phyloP scores from a whole-genome alignment of 2,888 invertebrate genomes.

The Drosophila rellima region DNA sequence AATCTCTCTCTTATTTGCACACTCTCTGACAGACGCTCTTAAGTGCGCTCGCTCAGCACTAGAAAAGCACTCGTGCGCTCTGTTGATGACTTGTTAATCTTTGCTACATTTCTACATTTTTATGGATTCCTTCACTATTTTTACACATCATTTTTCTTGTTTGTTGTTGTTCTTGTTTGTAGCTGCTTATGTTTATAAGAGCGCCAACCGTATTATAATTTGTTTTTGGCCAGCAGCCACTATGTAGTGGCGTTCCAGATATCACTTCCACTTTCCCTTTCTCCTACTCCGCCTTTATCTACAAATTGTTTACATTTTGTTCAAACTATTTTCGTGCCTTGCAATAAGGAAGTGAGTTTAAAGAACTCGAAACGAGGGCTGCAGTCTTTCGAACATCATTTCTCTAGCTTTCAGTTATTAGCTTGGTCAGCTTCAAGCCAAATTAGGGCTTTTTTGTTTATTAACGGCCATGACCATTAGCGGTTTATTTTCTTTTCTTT shows the following conservation, averaged over 20 bases:
- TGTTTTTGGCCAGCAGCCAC: constrained; percentile 46
- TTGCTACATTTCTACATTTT: constrained; percentile 68
- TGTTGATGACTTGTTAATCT: constrained; percentile 59
- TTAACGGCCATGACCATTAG: constrained; percentile 76
- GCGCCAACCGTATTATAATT: constrained; percentile 49
- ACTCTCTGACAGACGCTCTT: constrained; percentile 17
- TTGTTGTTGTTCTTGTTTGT: constrained; percentile 33
- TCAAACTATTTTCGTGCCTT: constrained; percentile 48
- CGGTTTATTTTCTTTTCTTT: constrained; percentile 57
- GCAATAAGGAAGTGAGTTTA: constrained; percentile 46
- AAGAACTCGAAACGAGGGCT: constrained; percentile 13
- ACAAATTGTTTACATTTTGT: constrained; percentile 46
- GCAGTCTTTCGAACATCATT: constrained; percentile 23
- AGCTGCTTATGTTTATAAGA: constrained; percentile 56
- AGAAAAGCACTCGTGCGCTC: constrained; percentile 24
- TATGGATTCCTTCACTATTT: constrained; percentile 79
- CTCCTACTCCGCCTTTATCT: constrained; percentile 1
- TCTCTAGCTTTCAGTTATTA: constrained; percentile 33
- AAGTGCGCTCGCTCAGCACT: constrained; percentile 7
- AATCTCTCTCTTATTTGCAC: not conserved
- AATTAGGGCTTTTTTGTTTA: constrained; percentile 75
- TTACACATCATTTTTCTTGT: constrained; percentile 60
- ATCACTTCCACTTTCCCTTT: constrained; percentile 4
- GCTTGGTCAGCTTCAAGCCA: constrained; percentile 52
- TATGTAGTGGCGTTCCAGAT: constrained; percentile 40